These are phyloP conservation scores for Spea bombifrons DNA, from an alignment of 2,113 vertebrate species.

Conservation along the genomic window DNA sequence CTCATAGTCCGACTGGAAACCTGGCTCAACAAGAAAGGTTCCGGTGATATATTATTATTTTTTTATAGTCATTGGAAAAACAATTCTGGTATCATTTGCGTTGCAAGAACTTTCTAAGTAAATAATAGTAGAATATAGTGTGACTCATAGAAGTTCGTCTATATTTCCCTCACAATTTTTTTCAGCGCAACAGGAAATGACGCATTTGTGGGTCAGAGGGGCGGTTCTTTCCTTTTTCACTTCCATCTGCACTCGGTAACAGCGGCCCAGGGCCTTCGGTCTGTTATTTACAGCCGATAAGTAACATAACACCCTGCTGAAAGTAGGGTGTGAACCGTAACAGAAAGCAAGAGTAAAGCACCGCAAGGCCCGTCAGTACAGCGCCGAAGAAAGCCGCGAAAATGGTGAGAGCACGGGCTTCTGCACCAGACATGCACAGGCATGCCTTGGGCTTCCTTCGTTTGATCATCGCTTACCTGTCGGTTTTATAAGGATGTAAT, in stretches of 20 bases:
- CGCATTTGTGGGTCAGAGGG: not conserved
- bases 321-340: not conserved
- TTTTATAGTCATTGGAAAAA: no score
- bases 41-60: no score
- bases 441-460: not conserved
- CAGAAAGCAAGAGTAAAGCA: not conserved
- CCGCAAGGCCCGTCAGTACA: not conserved
- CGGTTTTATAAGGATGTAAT: no score
- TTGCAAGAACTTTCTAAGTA: no score
- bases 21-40: not conserved
- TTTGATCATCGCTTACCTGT: no score
- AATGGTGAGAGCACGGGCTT: slow-evolving; percentile 18
- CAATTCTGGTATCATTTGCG: no score
- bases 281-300: not conserved
- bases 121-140: no score
- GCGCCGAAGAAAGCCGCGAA: not conserved
- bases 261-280: not conserved
- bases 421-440: not conserved
- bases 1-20: not conserved
- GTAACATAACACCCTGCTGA: not conserved
- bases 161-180: no score
- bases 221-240: slow-evolving; percentile 7
- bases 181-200: slow-evolving; percentile 19
- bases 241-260: not conserved
- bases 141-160: no score